phyloP scores from a whole-genome alignment of 2,797 vertebrate genomes.

The Staurois parvus region DNA sequence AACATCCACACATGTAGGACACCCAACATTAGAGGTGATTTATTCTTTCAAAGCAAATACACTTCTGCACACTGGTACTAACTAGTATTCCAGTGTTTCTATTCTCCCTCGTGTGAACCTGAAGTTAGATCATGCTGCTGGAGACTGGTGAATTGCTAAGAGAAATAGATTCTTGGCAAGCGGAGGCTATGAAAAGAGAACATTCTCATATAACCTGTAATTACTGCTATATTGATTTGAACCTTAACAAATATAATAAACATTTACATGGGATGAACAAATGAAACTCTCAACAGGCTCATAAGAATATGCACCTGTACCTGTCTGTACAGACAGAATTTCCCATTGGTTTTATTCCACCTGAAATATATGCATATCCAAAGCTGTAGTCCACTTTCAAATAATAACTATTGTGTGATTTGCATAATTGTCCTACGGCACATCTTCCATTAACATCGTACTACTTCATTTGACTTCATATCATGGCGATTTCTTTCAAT shows the following conservation, averaged over 20 bases:
- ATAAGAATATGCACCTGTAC: background rate
- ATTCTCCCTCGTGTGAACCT: too few species aligned
- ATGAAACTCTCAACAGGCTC: background rate
- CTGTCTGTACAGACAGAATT: background rate
- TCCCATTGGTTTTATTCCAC: background rate
- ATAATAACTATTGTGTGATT: conserved; percentile 24
- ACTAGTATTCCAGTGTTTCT: too few species aligned
- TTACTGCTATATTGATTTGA: background rate
- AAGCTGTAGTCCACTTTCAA: conserved; percentile 17
- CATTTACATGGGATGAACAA: background rate
- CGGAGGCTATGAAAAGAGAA: too few species aligned
- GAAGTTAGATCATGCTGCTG: too few species aligned
- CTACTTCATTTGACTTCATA: conserved; percentile 44
- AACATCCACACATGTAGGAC: too few species aligned
- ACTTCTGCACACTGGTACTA: too few species aligned
- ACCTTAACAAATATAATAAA: background rate
- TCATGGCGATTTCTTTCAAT: conserved; percentile 54
- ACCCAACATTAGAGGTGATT: too few species aligned
- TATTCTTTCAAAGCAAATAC: too few species aligned
- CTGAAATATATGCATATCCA: background rate
- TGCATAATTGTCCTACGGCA: conserved; percentile 41
- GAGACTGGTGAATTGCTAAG: too few species aligned
- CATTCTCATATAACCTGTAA: background rate
- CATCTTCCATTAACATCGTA: conserved; percentile 34
- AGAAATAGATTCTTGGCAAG: too few species aligned